These are phyloP conservation scores for Mesaphorura yosii DNA, from an alignment of 1,140 invertebrate species.

Conservation along the genomic window DNA sequence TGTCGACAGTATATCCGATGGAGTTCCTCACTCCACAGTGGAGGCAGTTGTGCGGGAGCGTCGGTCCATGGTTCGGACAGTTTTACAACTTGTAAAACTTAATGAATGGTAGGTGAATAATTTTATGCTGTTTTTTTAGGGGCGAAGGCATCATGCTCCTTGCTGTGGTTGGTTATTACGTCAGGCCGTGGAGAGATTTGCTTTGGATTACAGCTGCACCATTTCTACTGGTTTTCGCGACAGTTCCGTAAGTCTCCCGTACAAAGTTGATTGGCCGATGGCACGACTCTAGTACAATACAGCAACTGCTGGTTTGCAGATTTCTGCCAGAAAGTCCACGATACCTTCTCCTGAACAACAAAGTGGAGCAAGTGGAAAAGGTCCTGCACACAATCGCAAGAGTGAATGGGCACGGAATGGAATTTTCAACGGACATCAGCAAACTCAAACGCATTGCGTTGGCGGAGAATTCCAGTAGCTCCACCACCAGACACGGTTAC, in stretches of 20 bases:
- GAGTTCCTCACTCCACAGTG: slow-evolving; percentile 29
- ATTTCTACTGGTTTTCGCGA: slow-evolving; percentile 12
- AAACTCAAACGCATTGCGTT: not conserved
- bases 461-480: not conserved
- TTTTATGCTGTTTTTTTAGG: too few species aligned
- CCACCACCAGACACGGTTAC: too few species aligned
- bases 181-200: slow-evolving; percentile 22
- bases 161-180: slow-evolving; percentile 19
- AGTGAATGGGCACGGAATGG: too few species aligned
- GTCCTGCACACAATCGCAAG: slow-evolving; percentile 36
- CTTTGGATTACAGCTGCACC: slow-evolving; percentile 16
- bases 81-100: too few species aligned
- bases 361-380: slow-evolving; percentile 36
- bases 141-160: slow-evolving; percentile 27
- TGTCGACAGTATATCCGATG: slow-evolving; percentile 25
- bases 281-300: not conserved
- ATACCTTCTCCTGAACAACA: slow-evolving; percentile 40
- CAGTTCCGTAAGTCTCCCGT: slow-evolving; percentile 17
- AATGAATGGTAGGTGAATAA: too few species aligned
- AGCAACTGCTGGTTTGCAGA: too few species aligned
- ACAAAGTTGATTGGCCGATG: not conserved
- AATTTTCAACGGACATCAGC: not conserved
- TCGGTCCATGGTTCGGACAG: slow-evolving; percentile 25
- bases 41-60: slow-evolving; percentile 16
- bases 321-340: slow-evolving; percentile 40